Evolutionary conservation across 2,888 invertebrate species (phyloP).

Genomic region (Andrena chrysosceles): DNA sequence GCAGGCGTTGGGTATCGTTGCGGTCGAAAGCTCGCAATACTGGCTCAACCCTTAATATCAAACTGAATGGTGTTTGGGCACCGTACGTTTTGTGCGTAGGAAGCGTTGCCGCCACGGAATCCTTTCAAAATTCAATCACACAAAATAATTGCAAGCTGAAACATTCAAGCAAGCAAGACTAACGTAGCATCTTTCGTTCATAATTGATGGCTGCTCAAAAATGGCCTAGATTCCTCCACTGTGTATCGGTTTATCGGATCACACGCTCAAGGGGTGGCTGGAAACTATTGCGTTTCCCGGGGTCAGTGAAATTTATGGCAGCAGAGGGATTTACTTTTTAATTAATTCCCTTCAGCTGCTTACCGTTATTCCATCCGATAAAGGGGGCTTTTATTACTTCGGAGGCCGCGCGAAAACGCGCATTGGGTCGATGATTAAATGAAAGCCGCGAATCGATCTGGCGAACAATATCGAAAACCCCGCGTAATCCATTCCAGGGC

Average conservation of each 20-base stretch:
- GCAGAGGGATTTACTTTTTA: constrained; percentile 45
- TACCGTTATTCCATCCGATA: constrained; percentile 34
- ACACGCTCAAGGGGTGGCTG: background rate
- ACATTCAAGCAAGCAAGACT: background rate
- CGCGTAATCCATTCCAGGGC: constrained; percentile 48
- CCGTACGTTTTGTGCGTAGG: background rate
- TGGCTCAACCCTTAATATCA: background rate
- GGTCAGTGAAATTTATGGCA: constrained; percentile 18
- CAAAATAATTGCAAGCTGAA: background rate
- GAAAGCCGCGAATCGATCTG: constrained; percentile 52
- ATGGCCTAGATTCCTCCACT: too few relatives aligned
- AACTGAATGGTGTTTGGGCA: background rate
- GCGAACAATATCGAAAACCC: constrained; percentile 54
- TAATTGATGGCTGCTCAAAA: too few relatives aligned
- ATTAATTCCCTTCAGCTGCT: constrained; percentile 43
- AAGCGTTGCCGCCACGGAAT: background rate
- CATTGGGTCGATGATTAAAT: constrained; percentile 53
- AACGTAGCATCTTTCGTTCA: too few relatives aligned
- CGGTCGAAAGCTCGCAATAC: background rate
- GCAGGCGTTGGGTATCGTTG: background rate
- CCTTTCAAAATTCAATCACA: background rate
- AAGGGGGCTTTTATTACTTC: background rate
- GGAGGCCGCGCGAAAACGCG: background rate
- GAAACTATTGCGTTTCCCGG: constrained; percentile 11
- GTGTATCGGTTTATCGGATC: too few relatives aligned